These are phyloP conservation scores for Pteruthius melanotis DNA, from an alignment of 2,113 vertebrate genomes.

Conservation along the genomic window DNA sequence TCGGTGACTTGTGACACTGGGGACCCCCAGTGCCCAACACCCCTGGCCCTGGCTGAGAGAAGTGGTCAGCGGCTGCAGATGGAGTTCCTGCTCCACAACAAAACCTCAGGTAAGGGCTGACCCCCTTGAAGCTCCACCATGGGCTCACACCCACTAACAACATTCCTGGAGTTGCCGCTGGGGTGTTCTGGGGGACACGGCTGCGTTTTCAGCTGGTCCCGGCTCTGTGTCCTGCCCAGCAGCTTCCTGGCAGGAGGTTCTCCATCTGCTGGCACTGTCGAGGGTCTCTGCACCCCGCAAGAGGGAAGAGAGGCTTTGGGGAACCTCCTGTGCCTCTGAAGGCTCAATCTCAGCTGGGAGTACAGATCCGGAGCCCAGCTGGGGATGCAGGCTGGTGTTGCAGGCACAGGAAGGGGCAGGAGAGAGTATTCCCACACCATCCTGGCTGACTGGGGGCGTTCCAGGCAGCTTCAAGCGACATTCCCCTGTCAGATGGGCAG, in stretches of 20 bases:
- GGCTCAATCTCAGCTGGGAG: not conserved
- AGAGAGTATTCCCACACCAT: not conserved
- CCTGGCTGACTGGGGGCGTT: not conserved
- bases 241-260: not conserved
- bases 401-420: not conserved
- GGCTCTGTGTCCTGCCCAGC: not conserved
- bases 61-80: slow-evolving; percentile 86
- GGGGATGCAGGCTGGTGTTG: not conserved
- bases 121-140: not conserved
- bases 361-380: not conserved
- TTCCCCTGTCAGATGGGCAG: not conserved
- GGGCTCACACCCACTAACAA: not conserved
- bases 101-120: slow-evolving; percentile 79
- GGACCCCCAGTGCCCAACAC: slow-evolving; percentile 73
- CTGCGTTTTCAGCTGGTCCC: not conserved
- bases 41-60: slow-evolving; percentile 77
- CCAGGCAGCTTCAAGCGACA: not conserved
- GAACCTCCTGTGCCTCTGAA: not conserved
- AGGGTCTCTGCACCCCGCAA: fast-evolving
- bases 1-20: slow-evolving; percentile 83
- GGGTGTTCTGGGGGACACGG: not conserved
- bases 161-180: fast-evolving
- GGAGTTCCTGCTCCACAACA: slow-evolving; percentile 87
- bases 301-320: not conserved
- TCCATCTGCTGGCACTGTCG: not conserved